A percentile compares a stretch with the other conserved stretches of the same genome.
phyloP scores from a whole-genome alignment of 2,888 invertebrate species.

The Diarsia brunnea region DNA sequence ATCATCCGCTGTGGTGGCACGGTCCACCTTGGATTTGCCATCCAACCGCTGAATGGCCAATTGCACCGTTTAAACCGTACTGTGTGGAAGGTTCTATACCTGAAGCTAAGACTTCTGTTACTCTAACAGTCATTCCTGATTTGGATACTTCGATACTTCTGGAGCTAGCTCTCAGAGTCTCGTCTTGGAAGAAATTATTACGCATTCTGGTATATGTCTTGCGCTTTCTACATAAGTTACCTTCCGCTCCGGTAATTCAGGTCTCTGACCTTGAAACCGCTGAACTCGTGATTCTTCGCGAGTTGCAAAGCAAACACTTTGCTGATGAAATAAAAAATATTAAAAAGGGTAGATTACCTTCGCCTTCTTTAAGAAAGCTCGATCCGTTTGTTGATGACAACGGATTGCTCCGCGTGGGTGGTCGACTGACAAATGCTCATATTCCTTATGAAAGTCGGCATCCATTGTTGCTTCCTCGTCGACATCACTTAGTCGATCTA shows the following conservation, averaged over 20 bases:
- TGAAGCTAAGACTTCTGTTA: background rate
- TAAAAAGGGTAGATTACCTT: no score
- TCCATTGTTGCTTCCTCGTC: background rate
- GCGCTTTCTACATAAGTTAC: conserved; percentile 1
- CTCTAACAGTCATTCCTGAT: no score
- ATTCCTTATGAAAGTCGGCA: conserved; percentile 1
- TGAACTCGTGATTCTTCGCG: no score
- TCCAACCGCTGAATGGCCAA: background rate
- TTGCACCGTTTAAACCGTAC: background rate
- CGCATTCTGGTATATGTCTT: background rate
- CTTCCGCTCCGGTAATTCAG: background rate
- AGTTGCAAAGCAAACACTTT: no score
- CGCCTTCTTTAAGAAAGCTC: conserved; percentile 3
- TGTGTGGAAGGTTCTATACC: background rate
- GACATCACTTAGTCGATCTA: background rate
- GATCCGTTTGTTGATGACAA: conserved; percentile 1
- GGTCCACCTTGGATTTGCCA: background rate
- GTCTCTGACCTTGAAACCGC: background rate
- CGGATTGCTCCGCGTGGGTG: conserved; percentile 1
- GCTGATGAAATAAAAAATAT: no score
- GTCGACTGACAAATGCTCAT: background rate
- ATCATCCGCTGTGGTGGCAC: conserved; percentile 14
- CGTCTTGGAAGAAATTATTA: conserved; percentile 4
- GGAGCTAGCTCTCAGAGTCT: conserved; percentile 4
- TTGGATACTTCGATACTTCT: background rate